Evolutionary conservation across 2,888 invertebrate species (phyloP).

Genomic region (Ophion slaviceki): DNA sequence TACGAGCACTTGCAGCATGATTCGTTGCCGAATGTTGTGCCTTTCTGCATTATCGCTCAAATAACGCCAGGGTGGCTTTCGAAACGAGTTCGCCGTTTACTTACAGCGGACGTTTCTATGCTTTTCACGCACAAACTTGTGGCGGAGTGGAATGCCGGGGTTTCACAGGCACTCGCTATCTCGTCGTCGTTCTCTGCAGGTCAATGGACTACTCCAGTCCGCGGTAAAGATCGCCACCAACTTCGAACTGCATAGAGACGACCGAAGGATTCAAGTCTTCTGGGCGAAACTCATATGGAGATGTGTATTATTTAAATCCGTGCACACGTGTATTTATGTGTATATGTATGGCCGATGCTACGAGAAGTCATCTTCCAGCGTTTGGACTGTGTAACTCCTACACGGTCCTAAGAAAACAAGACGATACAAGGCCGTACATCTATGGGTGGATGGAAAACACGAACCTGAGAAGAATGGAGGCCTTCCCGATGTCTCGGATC

Average conservation of each 20-base stretch:
- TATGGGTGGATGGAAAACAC: background rate
- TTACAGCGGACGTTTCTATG: conserved; percentile 35
- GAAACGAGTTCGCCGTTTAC: conserved; percentile 9
- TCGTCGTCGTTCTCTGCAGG: conserved; percentile 51
- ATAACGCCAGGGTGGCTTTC: background rate
- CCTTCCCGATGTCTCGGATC: conserved; percentile 63
- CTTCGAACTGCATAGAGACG: background rate
- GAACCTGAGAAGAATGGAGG: conserved; percentile 63
- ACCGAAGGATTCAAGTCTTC: no score
- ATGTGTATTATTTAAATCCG: background rate
- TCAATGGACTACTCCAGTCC: conserved; percentile 63
- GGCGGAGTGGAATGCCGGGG: conserved; percentile 37
- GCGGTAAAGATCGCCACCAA: conserved; percentile 40
- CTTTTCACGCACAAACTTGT: conserved; percentile 42
- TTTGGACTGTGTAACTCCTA: conserved; percentile 28
- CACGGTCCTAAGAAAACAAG: conserved; percentile 60
- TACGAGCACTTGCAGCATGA: no score
- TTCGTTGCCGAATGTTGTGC: no score
- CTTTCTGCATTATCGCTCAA: no score
- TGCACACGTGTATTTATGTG: background rate
- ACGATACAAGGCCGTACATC: background rate
- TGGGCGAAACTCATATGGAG: background rate
- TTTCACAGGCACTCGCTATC: conserved; percentile 54
- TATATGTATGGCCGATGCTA: background rate
- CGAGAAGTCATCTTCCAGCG: conserved; percentile 38